phyloP scores from a whole-genome alignment of 2,888 invertebrate genomes.

The Luperina testacea region DNA sequence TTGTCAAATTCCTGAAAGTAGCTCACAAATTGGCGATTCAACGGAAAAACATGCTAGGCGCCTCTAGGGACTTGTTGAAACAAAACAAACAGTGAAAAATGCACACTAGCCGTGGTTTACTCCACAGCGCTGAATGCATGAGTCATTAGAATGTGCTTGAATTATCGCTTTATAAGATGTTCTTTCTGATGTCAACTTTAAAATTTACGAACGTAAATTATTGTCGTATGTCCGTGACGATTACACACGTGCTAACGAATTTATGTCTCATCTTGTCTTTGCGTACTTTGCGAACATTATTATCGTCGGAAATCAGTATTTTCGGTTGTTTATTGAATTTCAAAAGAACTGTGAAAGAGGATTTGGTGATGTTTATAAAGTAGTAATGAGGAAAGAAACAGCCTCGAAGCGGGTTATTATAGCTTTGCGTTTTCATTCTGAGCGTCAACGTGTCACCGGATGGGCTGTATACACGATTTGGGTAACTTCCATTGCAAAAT shows the following conservation, averaged over 20 bases:
- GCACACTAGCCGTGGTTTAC: conserved; percentile 64
- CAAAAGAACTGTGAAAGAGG: conserved; percentile 81
- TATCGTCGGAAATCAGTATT: conserved; percentile 85
- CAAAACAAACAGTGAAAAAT: conserved; percentile 55
- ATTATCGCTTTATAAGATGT: conserved; percentile 87
- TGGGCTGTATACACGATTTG: conserved; percentile 39
- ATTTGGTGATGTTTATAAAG: conserved; percentile 81
- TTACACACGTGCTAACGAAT: conserved; percentile 88
- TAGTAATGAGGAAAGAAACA: conserved; percentile 76
- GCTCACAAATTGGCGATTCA: background rate
- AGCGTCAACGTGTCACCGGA: conserved; percentile 48
- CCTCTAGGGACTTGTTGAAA: conserved; percentile 35
- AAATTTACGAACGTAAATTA: conserved; percentile 88
- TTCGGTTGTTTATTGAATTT: conserved; percentile 85
- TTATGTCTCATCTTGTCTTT: conserved; percentile 85
- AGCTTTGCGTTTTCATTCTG: conserved; percentile 41
- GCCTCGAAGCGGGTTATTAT: conserved; percentile 53
- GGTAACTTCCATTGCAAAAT: conserved; percentile 39
- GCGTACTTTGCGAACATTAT: conserved; percentile 82
- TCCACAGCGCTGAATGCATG: conserved; percentile 65
- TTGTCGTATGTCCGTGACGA: conserved; percentile 86
- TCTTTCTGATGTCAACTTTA: conserved; percentile 90
- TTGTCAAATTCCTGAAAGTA: conserved; percentile 7
- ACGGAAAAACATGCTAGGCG: conserved; percentile 34
- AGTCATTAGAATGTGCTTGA: conserved; percentile 83